Base-by-base conservation (phyloP, 2,888 invertebrate species). In the Caenorhabditis sinica region DNA sequence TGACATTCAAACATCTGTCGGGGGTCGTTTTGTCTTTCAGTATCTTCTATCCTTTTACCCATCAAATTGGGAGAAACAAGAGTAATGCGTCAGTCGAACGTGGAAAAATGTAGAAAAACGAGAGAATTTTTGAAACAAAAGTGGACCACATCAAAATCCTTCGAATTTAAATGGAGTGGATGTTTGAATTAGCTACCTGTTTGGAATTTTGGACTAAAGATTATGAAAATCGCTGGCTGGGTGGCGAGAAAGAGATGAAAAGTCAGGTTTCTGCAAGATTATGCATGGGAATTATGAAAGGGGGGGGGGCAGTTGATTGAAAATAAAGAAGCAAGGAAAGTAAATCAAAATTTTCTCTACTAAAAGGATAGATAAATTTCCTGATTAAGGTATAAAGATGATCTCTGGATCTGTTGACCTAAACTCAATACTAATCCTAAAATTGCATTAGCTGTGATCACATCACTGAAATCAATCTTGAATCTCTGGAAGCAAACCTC, bases 1-100 rank as follows among this genome's bases (percentile, higher is more conserved):
- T 80, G 80, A 63, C 80, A 80, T 80, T 73, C 53, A 20, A 66
- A 80, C 80, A 80, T 72, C 80, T 80, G 80, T 66, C 79, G 69
- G n/a, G n/a, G n/a, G 17, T 17, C 30, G 36, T 51, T 77, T 5
- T 17, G 75, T 17, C 36, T n/a, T 45, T 6, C 68, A 33, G 11
- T 40, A 40, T 61, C 30, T 33, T 28, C 17, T 9, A 3, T 6
- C 2, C 49, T 20, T 40, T 20, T 5, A 15, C 49, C 25, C 56
- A 28, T 28, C 28, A 11, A n/a, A 20, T 20, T 8, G 51, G n/a
- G 25, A 61, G 60, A 51, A 23, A 66, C 49, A n/a, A 51, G 25
- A 53, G 25, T 25, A 53, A 25, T 53, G 20, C 9, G 33, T 4
- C 9, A 36, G 33, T 4, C 33, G 33, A 36, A 36, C 33, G 33